Percentiles rank a stretch among this genome's conserved stretches.
phyloP scores from a whole-genome alignment of 2,888 invertebrate species.

The Dynastes maya region DNA sequence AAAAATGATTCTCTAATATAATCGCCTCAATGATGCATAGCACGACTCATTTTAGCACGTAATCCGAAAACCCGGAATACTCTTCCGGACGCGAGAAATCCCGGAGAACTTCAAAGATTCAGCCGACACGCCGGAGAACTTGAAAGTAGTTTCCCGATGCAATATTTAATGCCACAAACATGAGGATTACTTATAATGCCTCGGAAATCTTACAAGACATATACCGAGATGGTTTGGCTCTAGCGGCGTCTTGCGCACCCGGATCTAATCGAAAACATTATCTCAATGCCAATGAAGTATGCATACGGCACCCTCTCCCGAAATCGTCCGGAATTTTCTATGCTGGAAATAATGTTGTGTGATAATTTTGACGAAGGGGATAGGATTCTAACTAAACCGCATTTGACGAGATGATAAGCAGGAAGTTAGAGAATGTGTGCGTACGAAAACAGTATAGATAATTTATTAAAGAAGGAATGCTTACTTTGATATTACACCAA shows the following conservation, averaged over 20 bases:
- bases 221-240: constrained; percentile 40
- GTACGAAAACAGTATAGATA: constrained; percentile 29
- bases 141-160: constrained; percentile 66
- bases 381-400: constrained; percentile 46
- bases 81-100: constrained; percentile 39
- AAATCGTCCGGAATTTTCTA: constrained; percentile 43
- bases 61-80: constrained; percentile 55
- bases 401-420: constrained; percentile 37
- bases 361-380: constrained; percentile 45
- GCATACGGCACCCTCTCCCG: constrained; percentile 45
- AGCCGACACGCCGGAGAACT: constrained; percentile 61
- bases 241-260: constrained; percentile 18
- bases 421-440: constrained; percentile 29
- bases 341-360: constrained; percentile 35
- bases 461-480: constrained; percentile 32
- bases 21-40: constrained; percentile 58
- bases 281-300: constrained; percentile 50
- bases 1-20: constrained; percentile 16
- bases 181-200: constrained; percentile 63
- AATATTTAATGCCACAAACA: constrained; percentile 69
- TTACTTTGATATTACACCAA: neutral
- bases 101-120: constrained; percentile 60
- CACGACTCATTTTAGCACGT: constrained; percentile 57
- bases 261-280: constrained; percentile 51
- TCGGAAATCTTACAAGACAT: constrained; percentile 54